Evolutionary conservation across 2,888 invertebrate genomes (phyloP).

Genomic region (Stramonita haemastoma): DNA sequence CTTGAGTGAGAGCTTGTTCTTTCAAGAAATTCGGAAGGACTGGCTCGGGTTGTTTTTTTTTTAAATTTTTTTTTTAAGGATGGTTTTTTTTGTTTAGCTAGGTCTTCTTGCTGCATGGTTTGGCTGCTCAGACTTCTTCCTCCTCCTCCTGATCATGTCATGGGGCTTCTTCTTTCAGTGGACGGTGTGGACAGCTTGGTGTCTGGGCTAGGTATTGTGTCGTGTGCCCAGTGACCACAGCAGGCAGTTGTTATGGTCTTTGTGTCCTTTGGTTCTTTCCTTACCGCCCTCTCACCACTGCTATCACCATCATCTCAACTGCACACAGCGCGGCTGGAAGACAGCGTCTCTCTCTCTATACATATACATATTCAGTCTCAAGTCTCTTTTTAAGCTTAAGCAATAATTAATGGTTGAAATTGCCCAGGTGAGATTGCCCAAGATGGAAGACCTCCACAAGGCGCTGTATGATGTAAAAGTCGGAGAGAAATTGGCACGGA

Average conservation of each 20-base stretch:
- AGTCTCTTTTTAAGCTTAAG: too few relatives aligned
- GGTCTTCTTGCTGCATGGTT: constrained; percentile 15
- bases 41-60: background rate
- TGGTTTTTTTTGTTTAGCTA: background rate
- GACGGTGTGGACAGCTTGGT: background rate
- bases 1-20: too few relatives aligned
- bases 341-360: background rate
- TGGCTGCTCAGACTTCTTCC: constrained; percentile 6
- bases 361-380: background rate
- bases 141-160: background rate
- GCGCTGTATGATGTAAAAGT: too few relatives aligned
- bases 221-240: background rate
- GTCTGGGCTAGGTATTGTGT: background rate
- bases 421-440: too few relatives aligned
- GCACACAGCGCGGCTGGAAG: constrained; percentile 10
- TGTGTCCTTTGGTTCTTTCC: background rate
- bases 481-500: too few relatives aligned
- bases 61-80: background rate
- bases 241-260: background rate
- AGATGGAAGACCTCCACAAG: too few relatives aligned
- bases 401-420: too few relatives aligned
- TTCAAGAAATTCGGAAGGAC: background rate
- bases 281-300: background rate
- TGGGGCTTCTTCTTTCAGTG: background rate
- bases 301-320: constrained; percentile 8